Percentiles rank a stretch among this genome's conserved stretches.
phyloP scores from a whole-genome alignment of 2,113 vertebrate genomes.

The Cyprinodon brontotheroides region DNA sequence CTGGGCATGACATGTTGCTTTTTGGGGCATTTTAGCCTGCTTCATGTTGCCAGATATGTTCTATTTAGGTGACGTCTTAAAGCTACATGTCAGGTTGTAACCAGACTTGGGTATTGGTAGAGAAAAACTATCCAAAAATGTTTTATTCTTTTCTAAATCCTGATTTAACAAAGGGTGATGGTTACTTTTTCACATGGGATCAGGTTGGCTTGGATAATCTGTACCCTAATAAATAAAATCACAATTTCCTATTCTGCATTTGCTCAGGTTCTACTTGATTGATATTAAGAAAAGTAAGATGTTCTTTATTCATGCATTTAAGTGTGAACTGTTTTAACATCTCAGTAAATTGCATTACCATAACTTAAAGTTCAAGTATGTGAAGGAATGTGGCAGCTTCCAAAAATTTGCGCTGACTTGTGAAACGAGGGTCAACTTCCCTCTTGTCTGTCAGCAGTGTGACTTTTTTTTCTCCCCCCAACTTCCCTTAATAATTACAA shows the following conservation, averaged over 20 bases:
- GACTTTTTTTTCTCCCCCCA: constrained; percentile 3
- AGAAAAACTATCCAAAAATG: no score
- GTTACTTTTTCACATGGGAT: no score
- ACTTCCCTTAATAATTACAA: constrained; percentile 1
- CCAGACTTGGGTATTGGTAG: no score
- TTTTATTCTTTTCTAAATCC: no score
- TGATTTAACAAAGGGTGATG: no score
- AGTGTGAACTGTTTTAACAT: not conserved
- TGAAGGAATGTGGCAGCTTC: constrained; percentile 13
- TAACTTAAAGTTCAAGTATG: constrained; percentile 42
- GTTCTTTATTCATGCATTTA: not conserved
- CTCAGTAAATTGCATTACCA: not conserved
- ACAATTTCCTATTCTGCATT: not conserved
- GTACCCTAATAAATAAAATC: no score
- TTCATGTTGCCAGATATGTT: no score
- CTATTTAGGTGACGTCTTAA: no score
- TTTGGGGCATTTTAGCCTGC: no score
- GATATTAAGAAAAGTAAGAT: not conserved
- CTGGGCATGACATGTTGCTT: no score
- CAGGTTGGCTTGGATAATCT: no score
- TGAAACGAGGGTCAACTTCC: constrained; percentile 41
- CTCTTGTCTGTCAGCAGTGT: constrained; percentile 20
- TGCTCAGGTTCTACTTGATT: not conserved
- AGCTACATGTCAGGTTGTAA: no score
- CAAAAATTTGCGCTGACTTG: constrained; percentile 4